These are phyloP conservation scores for Triops longicaudatus DNA, from an alignment of 1,140 invertebrate species.

Conservation along the genomic window DNA sequence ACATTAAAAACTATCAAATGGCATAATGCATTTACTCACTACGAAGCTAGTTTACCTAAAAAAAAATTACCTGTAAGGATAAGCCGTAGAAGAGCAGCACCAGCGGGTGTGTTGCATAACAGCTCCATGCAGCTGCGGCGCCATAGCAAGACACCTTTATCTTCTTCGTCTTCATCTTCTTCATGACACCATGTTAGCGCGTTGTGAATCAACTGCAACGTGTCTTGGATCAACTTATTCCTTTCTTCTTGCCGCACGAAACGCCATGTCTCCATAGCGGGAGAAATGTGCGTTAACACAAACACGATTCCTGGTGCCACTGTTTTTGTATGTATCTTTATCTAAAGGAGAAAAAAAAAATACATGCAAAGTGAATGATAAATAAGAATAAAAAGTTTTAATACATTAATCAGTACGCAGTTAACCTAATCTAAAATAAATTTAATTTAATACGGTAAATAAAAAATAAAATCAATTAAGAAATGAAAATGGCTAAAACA, in stretches of 20 bases:
- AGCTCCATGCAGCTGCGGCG: background rate
- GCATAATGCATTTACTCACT: too few species aligned
- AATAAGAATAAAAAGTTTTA: too few species aligned
- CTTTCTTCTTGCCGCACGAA: background rate
- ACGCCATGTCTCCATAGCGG: background rate
- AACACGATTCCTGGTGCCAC: background rate
- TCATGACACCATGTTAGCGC: background rate
- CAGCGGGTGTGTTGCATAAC: background rate
- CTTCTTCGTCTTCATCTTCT: background rate
- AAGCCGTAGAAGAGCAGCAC: background rate
- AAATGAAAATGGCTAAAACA: too few species aligned
- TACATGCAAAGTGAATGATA: too few species aligned
- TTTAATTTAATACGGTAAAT: too few species aligned
- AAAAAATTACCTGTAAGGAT: background rate
- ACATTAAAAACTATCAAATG: too few species aligned
- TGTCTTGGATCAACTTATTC: background rate
- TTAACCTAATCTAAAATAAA: too few species aligned
- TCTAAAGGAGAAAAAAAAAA: background rate
- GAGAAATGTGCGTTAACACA: background rate
- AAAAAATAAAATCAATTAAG: too few species aligned
- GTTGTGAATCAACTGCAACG: background rate
- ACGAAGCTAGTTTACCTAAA: background rate
- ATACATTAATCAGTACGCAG: too few species aligned
- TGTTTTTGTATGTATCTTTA: background rate
- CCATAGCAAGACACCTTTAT: background rate